These are phyloP conservation scores for Lepidurus arcticus DNA, from an alignment of 1,140 invertebrate genomes.

Conservation along the genomic window DNA sequence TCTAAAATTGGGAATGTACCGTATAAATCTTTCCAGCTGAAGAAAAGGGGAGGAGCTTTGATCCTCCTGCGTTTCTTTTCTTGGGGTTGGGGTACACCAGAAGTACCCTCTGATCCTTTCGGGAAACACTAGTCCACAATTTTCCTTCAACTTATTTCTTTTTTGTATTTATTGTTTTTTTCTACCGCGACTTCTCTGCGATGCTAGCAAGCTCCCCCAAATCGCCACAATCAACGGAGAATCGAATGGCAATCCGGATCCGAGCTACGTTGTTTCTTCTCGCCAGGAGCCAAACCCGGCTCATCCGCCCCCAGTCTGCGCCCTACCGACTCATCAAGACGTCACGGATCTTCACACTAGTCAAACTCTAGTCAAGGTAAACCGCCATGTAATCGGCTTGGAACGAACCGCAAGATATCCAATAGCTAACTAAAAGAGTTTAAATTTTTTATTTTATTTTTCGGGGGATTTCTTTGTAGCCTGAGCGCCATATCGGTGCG, in stretches of 20 bases:
- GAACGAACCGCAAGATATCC: constrained; percentile 14
- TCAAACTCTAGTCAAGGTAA: not conserved
- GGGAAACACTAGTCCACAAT: not conserved
- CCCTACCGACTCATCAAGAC: constrained; percentile 9
- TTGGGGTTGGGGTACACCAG: too few species aligned
- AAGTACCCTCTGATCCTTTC: too few species aligned
- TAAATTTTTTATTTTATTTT: constrained; percentile 20
- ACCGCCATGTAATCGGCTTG: not conserved
- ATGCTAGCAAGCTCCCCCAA: constrained; percentile 26
- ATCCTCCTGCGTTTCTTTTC: too few species aligned
- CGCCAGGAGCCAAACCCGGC: constrained; percentile 38
- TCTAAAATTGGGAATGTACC: too few species aligned
- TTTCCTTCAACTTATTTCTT: not conserved
- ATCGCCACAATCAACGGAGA: constrained; percentile 43
- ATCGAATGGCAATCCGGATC: constrained; percentile 72
- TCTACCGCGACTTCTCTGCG: not conserved
- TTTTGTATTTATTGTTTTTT: constrained; percentile 3
- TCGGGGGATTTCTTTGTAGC: not conserved
- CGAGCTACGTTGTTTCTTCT: constrained; percentile 66
- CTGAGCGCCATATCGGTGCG: constrained; percentile 34
- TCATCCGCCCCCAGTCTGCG: not conserved
- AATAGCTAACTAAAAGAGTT: not conserved
- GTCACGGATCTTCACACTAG: not conserved
- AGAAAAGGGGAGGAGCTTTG: too few species aligned
- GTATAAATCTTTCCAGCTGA: too few species aligned